Evolutionary conservation across 2,113 vertebrate species (phyloP).

Genomic region (Turnix velox): DNA sequence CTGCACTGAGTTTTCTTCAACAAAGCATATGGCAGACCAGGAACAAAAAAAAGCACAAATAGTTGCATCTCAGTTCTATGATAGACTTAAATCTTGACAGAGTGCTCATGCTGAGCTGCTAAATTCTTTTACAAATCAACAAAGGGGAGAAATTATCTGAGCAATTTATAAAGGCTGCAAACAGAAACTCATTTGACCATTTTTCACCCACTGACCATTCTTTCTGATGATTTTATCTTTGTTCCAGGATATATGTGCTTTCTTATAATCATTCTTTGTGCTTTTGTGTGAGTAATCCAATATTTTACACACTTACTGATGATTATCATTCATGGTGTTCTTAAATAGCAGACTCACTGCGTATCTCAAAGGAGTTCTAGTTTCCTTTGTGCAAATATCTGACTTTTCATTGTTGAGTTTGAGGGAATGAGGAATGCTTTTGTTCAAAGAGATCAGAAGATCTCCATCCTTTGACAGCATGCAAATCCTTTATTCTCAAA

Average conservation of each 20-base stretch:
- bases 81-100: neutral
- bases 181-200: neutral
- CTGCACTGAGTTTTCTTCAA: neutral
- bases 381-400: neutral
- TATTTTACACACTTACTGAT: neutral
- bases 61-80: neutral
- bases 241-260: neutral
- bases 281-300: neutral
- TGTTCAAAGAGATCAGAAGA: neutral
- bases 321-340: neutral
- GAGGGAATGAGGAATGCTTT: neutral
- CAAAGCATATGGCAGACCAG: neutral
- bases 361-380: neutral
- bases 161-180: neutral
- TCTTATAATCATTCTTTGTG: neutral
- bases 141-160: neutral
- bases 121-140: neutral
- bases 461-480: neutral
- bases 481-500: neutral
- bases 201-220: neutral
- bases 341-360: neutral
- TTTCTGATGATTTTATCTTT: neutral
- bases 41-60: neutral
- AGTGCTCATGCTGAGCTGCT: neutral
- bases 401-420: neutral